Evolutionary conservation across 1,140 invertebrate species (phyloP), one percentile per base, ranked within the genome.

Genomic region (Bombus balteatus): DNA sequence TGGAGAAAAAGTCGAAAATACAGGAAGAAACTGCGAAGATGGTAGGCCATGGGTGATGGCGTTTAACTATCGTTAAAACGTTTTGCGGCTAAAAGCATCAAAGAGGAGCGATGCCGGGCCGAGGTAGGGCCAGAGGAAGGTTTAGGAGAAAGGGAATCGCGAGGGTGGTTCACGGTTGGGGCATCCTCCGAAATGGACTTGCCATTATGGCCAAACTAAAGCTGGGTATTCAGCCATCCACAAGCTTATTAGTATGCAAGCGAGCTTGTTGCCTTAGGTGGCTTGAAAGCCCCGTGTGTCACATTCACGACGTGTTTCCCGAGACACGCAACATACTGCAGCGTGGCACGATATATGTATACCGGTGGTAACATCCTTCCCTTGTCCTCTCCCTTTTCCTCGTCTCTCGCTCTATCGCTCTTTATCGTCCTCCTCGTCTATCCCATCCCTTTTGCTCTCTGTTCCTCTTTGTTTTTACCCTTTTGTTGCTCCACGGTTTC

Each of bases 141-240:
- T 71, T 75, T 22, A 62, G 73, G 32, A 70, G 66, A 72, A 59
- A 39, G 59, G 39, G 47, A 65, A 80, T 80, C 71, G 82, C 18
- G 82, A 65, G 57, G 28, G 76, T 68, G 83, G 47, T 57, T 71
- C 47, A 53, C 41, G 81, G 71, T 74, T 68, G 70, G 57, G 78
- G 78, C 74, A 81, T 86, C 85, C 77, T 18, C 78, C 88, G 92
- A 92, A 94, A 94, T 94, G 94, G 93, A 94, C 93, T 94, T 84
- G 92, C 93, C 90, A 94, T 95, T 95, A 94, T 94, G 93, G 89
- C 90, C 86, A 93, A 93, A 94, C 93, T 94, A 93, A 94, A 94
- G 92, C 93, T 91, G 91, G 89, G 90, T 92, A 93, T 93, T 93
- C 92, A 92, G 88, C 91, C 89, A 93, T 93, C 90, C 90, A 87